Evolutionary conservation across 2,113 vertebrate species (phyloP).

Genomic region (Trichomycterus rosablanca): DNA sequence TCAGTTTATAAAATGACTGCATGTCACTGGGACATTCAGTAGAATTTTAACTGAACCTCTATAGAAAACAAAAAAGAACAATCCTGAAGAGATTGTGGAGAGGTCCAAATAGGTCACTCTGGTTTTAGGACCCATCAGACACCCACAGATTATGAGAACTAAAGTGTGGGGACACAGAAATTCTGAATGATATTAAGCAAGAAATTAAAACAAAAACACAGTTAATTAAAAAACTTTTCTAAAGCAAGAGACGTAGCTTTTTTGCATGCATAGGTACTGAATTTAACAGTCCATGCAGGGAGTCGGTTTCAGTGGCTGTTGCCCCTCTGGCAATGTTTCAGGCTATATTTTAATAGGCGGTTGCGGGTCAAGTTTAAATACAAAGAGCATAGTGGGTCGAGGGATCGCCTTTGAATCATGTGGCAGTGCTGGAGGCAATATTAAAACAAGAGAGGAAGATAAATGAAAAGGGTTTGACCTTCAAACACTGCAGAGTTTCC

Average conservation of each 20-base stretch:
- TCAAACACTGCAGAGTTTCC: background rate
- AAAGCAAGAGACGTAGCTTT: background rate
- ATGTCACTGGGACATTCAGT: no score
- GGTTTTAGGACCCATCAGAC: no score
- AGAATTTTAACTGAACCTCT: no score
- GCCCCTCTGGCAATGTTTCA: slow-evolving; percentile 61
- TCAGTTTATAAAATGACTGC: no score
- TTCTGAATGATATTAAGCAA: no score
- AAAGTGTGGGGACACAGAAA: no score
- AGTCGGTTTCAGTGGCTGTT: slow-evolving; percentile 50
- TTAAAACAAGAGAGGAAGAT: background rate
- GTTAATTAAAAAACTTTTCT: no score
- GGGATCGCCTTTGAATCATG: background rate
- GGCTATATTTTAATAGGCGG: slow-evolving; percentile 69
- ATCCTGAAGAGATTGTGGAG: no score
- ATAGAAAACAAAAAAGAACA: no score
- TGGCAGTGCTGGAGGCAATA: background rate
- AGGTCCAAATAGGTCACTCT: no score
- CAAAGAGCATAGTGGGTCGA: slow-evolving; percentile 38
- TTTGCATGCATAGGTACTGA: slow-evolving; percentile 52
- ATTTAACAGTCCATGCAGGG: slow-evolving; percentile 11
- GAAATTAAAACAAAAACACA: no score
- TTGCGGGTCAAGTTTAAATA: slow-evolving; percentile 55
- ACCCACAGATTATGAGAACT: no score
- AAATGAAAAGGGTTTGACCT: slow-evolving; percentile 1